These are phyloP conservation scores for Macrosteles quadrilineatus DNA, from an alignment of 1,140 invertebrate species.

Conservation along the genomic window DNA sequence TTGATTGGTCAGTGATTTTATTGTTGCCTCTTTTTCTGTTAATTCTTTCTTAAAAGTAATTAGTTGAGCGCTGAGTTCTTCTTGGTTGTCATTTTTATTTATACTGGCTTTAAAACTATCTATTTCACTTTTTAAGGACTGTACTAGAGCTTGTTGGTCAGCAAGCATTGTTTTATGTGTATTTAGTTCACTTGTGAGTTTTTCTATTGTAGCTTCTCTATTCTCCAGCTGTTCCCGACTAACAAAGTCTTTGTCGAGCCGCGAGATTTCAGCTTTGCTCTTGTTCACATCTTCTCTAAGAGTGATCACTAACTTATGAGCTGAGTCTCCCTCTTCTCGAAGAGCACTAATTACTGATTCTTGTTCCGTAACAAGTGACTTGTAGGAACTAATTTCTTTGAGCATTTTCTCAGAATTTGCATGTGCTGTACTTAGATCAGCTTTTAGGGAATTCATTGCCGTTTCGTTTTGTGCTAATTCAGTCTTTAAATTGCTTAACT, in stretches of 20 bases:
- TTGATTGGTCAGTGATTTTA: neutral
- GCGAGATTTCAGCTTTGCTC: neutral
- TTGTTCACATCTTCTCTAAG: neutral
- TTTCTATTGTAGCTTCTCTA: constrained; percentile 38
- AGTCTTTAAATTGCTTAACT: constrained; percentile 12
- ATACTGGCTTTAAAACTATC: constrained; percentile 17
- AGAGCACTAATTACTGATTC: constrained; percentile 1
- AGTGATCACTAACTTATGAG: neutral
- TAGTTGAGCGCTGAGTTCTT: constrained; percentile 36
- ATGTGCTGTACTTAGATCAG: neutral
- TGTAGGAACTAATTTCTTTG: constrained; percentile 13
- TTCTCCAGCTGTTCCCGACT: constrained; percentile 46
- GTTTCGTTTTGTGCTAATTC: constrained; percentile 9
- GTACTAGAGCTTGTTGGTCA: constrained; percentile 22
- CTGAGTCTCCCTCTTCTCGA: neutral
- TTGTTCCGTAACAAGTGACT: neutral
- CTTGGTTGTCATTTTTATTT: constrained; percentile 26
- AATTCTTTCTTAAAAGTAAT: constrained; percentile 6
- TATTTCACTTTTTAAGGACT: constrained; percentile 30
- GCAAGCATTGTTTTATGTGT: constrained; percentile 40
- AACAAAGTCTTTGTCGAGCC: constrained; percentile 4
- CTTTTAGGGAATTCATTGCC: neutral
- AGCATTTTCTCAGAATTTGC: constrained; percentile 4
- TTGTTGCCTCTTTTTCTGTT: neutral
- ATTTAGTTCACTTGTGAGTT: constrained; percentile 38